Evolutionary conservation across 2,888 invertebrate species (phyloP), one percentile per base, ranked within the genome.

Genomic region (Pandemis corylana): DNA sequence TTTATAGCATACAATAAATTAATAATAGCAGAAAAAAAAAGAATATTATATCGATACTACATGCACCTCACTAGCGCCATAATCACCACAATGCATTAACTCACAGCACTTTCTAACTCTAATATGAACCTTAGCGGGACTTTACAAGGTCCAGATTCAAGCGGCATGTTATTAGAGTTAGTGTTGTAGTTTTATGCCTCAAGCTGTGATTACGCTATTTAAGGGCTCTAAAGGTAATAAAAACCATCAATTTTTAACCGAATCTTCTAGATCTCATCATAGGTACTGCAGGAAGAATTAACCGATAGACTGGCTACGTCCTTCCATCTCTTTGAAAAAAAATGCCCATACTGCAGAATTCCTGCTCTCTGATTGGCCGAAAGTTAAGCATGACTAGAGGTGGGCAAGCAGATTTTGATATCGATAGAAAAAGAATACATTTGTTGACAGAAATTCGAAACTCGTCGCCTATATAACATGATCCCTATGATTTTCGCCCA

Each of bases 211-310:
- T 85, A 80, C 80, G 76, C 71, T 77, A 72, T 77, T 76, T 79
- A 80, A 79, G 79, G 77, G 78, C 81, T 76, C 77, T 81, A 81
- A 81, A 83, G 82, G 82, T 82, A 81, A 83, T 49, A 63, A 59
- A 59, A 61, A 63, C 73, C 65, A 69, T 73, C 63, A 73, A 73
- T 73, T 65, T 69, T 36, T 65, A 41, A 42, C 61, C 69, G 49
- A 65, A 51, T 65, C 69, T 69, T 69, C 73, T 73, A 69, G 69
- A 69, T 65, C 68, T 42, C 49, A 61, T 69, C 68, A 56, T 64
- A 72, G 63, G 72, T 53, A 63, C 44, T 36, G 28, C 28, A 36
- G 28, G 28, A 36, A 36, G 3, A 36, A 4, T 36, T 36, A 36
- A 36, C 7, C 5, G 49, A 13, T 13, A 13, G 13, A 13, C 2